Evolutionary conservation across 2,888 invertebrate species (phyloP).

Genomic region (Chrysodeixis includens): DNA sequence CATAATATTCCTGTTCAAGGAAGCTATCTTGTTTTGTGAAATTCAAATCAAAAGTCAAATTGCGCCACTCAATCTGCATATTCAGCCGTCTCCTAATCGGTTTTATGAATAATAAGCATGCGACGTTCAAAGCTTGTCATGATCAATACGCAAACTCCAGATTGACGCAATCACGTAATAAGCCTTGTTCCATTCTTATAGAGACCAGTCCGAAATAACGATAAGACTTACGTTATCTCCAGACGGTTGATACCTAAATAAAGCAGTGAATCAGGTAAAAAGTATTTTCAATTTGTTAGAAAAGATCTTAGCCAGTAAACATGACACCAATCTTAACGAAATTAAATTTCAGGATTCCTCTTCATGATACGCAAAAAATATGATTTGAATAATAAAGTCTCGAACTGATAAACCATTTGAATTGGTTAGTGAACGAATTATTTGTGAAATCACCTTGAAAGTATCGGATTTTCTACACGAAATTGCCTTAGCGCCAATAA

Average conservation of each 20-base stretch:
- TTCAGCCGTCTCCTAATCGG: conserved; percentile 8
- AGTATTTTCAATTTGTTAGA: not conserved
- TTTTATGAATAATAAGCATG: conserved; percentile 10
- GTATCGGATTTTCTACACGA: not conserved
- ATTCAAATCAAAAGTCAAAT: conserved; percentile 10
- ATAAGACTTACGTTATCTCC: not conserved
- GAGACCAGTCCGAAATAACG: not conserved
- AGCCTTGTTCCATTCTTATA: conserved; percentile 1
- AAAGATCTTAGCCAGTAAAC: not conserved
- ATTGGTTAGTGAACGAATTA: not conserved
- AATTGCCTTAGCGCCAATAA: not conserved
- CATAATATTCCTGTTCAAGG: conserved; percentile 3
- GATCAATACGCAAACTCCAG: conserved; percentile 2
- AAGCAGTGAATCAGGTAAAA: not conserved
- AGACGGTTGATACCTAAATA: not conserved
- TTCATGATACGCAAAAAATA: not conserved
- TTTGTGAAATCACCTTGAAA: not conserved
- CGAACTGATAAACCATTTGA: not conserved
- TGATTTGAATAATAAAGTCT: not conserved
- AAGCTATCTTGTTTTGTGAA: conserved; percentile 5
- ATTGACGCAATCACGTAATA: conserved; percentile 12
- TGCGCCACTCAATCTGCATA: conserved; percentile 7
- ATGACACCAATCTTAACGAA: not conserved
- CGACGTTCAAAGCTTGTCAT: conserved; percentile 8
- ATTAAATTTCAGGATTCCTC: not conserved